These are phyloP conservation scores for Grus americana DNA, from an alignment of 2,113 vertebrate genomes.

Conservation along the genomic window DNA sequence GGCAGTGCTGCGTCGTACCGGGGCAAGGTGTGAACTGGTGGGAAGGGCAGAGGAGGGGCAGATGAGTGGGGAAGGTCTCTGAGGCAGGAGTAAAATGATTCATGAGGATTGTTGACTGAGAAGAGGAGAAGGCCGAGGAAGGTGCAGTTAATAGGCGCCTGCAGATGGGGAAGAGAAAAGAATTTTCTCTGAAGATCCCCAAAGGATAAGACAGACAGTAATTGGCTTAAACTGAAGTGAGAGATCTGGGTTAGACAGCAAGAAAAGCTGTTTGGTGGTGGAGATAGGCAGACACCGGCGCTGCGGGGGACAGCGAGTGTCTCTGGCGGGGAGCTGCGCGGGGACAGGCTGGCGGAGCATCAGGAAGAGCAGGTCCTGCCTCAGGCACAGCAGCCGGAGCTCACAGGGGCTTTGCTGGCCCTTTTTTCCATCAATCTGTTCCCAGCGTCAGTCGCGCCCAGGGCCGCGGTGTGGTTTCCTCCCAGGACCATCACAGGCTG, in stretches of 20 bases:
- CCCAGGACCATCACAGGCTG: no score
- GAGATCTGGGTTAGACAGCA: not conserved
- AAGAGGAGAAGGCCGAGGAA: not conserved
- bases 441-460: not conserved
- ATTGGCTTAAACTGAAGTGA: not conserved
- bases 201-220: not conserved
- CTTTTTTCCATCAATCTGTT: not conserved
- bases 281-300: not conserved
- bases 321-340: not conserved
- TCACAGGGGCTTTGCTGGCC: not conserved
- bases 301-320: not conserved
- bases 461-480: not conserved
- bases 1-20: not conserved
- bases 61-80: not conserved
- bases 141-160: not conserved
- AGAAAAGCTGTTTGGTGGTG: not conserved
- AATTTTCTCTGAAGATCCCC: not conserved
- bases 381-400: accelerated
- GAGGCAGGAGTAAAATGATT: not conserved
- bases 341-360: not conserved
- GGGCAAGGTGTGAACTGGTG: not conserved
- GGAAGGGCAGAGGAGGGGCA: not conserved
- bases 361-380: accelerated
- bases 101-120: not conserved
- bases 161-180: not conserved